phyloP scores from a whole-genome alignment of 64 coral and sea anemone genomes.

The Acropora yongei region DNA sequence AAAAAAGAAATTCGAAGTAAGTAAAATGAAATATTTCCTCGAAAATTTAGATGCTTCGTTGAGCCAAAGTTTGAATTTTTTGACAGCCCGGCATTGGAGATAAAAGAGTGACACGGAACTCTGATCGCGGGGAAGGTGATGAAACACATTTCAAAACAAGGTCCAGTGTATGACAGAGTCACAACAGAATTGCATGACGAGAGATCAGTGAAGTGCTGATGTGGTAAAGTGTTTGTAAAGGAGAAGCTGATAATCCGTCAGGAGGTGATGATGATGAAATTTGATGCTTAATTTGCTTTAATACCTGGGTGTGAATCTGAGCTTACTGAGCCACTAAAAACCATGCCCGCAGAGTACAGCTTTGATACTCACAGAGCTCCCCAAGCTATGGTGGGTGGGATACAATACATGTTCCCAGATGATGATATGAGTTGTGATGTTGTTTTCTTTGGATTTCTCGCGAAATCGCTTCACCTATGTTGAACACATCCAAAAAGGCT shows the following conservation, averaged over 20 bases:
- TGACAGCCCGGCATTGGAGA: not conserved
- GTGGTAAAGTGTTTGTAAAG: not conserved
- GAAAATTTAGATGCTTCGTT: no score
- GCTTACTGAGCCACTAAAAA: no score
- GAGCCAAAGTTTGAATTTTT: slow-evolving; percentile 23
- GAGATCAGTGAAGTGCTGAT: slow-evolving; percentile 1
- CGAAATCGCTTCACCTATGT: no score
- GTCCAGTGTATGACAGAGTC: slow-evolving; percentile 55
- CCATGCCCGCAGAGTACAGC: no score
- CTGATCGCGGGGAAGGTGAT: slow-evolving; percentile 37
- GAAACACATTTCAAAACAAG: slow-evolving; percentile 54
- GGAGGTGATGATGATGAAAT: not conserved
- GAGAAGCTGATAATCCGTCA: not conserved
- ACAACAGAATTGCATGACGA: slow-evolving; percentile 21
- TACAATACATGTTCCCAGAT: no score
- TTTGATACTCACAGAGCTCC: no score
- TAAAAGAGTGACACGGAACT: not conserved
- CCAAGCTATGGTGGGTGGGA: no score
- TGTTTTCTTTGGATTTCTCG: no score
- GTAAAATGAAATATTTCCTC: not conserved
- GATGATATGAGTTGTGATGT: no score
- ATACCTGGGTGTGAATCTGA: no score
- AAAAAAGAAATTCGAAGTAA: slow-evolving; percentile 38
- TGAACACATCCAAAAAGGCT: no score
- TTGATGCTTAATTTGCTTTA: not conserved